A percentile compares a stretch with the other conserved stretches of the same genome.
phyloP scores from a whole-genome alignment of 2,888 invertebrate species.

The Xylophagus ater region DNA sequence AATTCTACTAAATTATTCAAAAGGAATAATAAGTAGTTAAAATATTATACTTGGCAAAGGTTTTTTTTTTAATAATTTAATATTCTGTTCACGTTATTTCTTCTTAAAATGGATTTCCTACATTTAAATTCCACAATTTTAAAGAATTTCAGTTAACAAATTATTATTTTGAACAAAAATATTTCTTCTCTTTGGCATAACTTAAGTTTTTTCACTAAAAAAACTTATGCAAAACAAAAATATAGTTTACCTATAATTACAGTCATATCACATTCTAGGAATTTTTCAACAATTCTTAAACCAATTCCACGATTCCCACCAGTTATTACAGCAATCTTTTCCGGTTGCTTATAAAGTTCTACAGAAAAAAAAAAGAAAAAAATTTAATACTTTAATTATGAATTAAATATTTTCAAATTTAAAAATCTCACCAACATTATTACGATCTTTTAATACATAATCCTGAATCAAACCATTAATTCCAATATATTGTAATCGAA shows the following conservation, averaged over 20 bases:
- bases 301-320: constrained; percentile 84
- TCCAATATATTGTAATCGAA: constrained; percentile 34
- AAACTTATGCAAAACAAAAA: no score
- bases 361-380: constrained; percentile 23
- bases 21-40: no score
- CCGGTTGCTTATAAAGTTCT: constrained; percentile 53
- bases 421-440: constrained; percentile 33
- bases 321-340: constrained; percentile 67
- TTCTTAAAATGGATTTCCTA: no score
- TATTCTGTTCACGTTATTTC: no score
- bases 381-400: neutral
- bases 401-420: neutral
- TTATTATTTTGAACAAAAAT: no score
- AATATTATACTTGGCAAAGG: no score
- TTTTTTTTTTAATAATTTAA: no score
- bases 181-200: no score
- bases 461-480: constrained; percentile 33
- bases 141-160: no score
- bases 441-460: constrained; percentile 24
- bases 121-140: no score
- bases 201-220: no score
- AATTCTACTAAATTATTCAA: no score
- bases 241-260: constrained; percentile 64
- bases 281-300: constrained; percentile 58
- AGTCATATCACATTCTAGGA: constrained; percentile 64